Conservation (phyloP, 2,797 vertebrate species). For the Catamblyrhynchus diadema region DNA sequence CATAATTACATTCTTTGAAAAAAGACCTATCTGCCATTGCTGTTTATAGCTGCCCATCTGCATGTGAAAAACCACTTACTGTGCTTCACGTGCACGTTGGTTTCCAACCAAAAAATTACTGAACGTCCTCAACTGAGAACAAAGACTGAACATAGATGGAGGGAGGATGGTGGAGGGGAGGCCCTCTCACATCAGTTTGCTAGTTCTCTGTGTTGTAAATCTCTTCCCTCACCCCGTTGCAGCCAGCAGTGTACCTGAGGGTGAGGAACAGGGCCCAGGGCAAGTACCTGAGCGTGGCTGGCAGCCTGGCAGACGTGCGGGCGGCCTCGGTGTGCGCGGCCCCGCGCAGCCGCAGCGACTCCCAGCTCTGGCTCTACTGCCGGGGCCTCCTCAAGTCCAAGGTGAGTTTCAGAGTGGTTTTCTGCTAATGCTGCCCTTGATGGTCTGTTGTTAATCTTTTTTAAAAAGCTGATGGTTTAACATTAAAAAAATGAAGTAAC, state of each 20-base stretch:
- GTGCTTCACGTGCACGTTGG: neutral
- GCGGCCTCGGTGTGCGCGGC: conserved; percentile 70
- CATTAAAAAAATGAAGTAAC: neutral
- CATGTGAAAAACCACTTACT: neutral
- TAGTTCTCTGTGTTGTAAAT: neutral
- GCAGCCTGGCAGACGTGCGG: conserved; percentile 55
- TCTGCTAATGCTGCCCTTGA: neutral
- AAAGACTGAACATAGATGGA: rapidly evolving
- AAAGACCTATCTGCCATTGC: neutral
- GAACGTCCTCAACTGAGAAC: neutral
- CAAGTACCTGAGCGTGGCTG: conserved; percentile 74
- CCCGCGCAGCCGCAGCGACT: conserved; percentile 57
- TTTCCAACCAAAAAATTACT: neutral
- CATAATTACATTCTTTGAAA: neutral
- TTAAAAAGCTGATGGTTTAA: neutral
- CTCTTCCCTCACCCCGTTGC: neutral
- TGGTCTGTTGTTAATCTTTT: neutral
- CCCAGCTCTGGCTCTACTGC: conserved; percentile 83
- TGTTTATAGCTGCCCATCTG: neutral
- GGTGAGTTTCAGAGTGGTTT: conserved; percentile 60
- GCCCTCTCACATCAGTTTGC: rapidly evolving
- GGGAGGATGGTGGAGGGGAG: neutral
- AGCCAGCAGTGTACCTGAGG: conserved; percentile 80
- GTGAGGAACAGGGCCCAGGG: conserved; percentile 76
- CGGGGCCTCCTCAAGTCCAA: conserved; percentile 81